Evolutionary conservation across 2,797 vertebrate genomes (phyloP), one percentile per base, ranked within the genome.

Genomic region (Bothrops alternatus): DNA sequence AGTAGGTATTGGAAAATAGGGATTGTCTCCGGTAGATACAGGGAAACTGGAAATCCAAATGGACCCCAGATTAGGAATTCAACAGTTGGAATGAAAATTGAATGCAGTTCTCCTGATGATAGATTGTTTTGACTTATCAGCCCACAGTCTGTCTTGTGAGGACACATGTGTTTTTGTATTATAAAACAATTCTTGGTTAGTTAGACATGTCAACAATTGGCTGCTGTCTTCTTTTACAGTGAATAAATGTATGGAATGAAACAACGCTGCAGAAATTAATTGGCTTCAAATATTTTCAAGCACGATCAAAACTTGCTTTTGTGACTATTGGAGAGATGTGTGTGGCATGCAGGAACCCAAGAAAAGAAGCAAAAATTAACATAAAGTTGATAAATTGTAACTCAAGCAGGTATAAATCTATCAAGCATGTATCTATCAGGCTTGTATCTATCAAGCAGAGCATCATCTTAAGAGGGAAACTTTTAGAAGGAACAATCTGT

Each of bases 291-390:
- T 94, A 92, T 93, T 93, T 95, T 57, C 73, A 58, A 92, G 61
- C 28, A 88, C 28, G 91, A 61, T 91, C 93, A 95, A 95, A 94
- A n/a, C 90, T 42, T 93, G 47, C 55, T 16, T 91, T 82, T 87
- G 82, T 93, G 91, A 53, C 91, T 93, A 93, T 69, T 28, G 58
- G 73, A 96, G 94, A 95, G 87, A 91, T 91, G 91, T 93, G 78
- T 82, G 90, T 86, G 87, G 93, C 87, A 90, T 25, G 86, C 8
- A 57, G 32, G 94, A 94, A 93, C 86, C 90, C 92, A 57, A 82
- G 91, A 95, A 95, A 95, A 90, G n/a, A 94, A 94, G 93, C 18
- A 89, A 90, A 47, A 91, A n/a, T 93, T 94, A 95, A 88, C n/a
- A 47, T 18, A 85, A 88, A 90, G 58, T 95, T 92, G 73, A 90